Conservation (phyloP, 2,113 vertebrate species). For the Naja naja region DNA sequence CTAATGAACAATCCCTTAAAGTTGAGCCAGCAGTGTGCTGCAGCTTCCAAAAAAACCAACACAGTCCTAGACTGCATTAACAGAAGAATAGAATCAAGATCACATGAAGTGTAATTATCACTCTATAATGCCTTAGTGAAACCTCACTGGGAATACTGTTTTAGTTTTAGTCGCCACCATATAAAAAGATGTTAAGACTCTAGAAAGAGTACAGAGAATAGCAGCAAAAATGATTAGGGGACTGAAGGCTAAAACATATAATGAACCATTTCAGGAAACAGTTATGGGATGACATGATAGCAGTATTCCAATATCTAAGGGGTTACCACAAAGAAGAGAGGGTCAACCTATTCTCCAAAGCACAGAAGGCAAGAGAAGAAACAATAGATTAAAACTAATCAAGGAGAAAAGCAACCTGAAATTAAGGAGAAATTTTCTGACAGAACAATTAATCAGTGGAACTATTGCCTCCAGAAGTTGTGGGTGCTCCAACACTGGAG, state of each 20-base stretch:
- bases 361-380: neutral
- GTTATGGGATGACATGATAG: neutral
- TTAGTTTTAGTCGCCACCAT: too few species aligned
- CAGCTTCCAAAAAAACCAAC: too few species aligned
- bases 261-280: neutral
- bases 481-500: neutral
- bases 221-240: neutral
- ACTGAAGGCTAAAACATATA: neutral
- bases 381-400: neutral
- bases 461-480: neutral
- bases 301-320: neutral
- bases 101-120: neutral
- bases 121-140: too few species aligned
- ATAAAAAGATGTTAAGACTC: too few species aligned
- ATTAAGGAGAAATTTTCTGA: neutral
- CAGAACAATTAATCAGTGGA: neutral
- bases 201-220: neutral
- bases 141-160: too few species aligned
- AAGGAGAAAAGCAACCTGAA: neutral
- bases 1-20: neutral
- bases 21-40: too few species aligned
- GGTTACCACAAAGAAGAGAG: neutral
- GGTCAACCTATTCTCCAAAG: neutral
- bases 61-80: neutral
- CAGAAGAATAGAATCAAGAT: neutral